Percentiles rank a stretch among this genome's conserved stretches.
Evolutionary conservation across 2,888 invertebrate species (phyloP).

Genomic region (Chelonus formosanus): DNA sequence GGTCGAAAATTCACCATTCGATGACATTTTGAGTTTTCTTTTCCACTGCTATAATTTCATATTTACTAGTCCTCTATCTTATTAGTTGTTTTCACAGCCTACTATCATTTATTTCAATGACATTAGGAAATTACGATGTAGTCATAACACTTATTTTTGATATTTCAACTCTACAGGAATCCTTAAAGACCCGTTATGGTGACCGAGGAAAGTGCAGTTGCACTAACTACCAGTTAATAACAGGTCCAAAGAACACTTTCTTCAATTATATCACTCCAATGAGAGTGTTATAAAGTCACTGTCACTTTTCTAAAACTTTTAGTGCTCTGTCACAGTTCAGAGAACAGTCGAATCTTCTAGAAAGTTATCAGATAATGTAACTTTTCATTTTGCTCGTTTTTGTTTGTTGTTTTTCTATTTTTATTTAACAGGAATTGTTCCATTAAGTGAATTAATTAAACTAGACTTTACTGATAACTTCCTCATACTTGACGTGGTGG

Average conservation of each 20-base stretch:
- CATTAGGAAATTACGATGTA: no score
- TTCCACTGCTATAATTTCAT: no score
- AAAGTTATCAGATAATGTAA: not conserved
- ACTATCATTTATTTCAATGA: not conserved
- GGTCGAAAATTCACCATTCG: slow-evolving; percentile 61
- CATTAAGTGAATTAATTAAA: not conserved
- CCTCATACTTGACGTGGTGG: no score
- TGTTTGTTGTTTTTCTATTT: not conserved
- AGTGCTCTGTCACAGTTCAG: slow-evolving; percentile 7
- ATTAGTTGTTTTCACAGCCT: not conserved
- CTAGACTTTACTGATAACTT: not conserved
- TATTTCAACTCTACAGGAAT: not conserved
- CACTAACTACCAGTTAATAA: slow-evolving; percentile 44
- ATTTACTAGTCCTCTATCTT: no score
- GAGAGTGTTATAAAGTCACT: slow-evolving; percentile 36
- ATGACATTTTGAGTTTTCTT: slow-evolving; percentile 51
- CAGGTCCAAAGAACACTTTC: slow-evolving; percentile 49
- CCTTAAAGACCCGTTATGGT: slow-evolving; percentile 11
- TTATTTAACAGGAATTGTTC: no score
- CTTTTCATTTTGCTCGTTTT: slow-evolving; percentile 14
- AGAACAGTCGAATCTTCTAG: no score
- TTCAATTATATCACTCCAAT: slow-evolving; percentile 49
- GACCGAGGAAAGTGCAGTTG: slow-evolving; percentile 25
- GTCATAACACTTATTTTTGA: not conserved
- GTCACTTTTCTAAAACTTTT: slow-evolving; percentile 42